These are phyloP conservation scores for Simalia tracyae DNA, from an alignment of 2,797 vertebrate genomes.

Conservation along the genomic window DNA sequence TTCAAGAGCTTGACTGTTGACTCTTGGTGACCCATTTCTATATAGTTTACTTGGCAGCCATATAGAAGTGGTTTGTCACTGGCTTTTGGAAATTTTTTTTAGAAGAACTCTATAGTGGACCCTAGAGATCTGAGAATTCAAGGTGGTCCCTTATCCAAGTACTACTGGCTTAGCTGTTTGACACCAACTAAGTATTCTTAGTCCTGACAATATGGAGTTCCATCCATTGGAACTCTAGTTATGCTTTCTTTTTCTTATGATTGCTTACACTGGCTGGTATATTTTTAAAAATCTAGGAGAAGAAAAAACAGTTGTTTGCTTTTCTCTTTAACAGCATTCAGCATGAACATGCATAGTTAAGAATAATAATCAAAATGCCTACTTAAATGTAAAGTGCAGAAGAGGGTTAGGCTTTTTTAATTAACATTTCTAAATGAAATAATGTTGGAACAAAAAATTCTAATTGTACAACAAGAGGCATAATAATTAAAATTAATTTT, in stretches of 20 bases:
- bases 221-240: not conserved
- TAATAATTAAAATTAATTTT: slow-evolving; percentile 34
- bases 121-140: no score
- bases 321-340: not conserved
- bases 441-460: slow-evolving; percentile 8
- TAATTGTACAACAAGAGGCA: slow-evolving; percentile 23
- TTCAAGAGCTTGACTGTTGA: not conserved
- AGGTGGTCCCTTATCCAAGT: no score
- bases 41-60: not conserved
- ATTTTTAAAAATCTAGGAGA: not conserved
- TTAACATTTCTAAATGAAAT: slow-evolving; percentile 31
- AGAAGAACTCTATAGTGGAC: not conserved
- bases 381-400: not conserved
- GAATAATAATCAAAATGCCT: not conserved
- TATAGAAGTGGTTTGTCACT: not conserved
- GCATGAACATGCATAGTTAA: not conserved
- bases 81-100: no score
- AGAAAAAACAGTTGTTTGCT: not conserved
- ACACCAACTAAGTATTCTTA: not conserved
- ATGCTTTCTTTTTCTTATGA: not conserved
- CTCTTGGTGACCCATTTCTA: not conserved
- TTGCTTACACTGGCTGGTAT: not conserved
- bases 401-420: slow-evolving; percentile 10
- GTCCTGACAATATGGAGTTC: not conserved
- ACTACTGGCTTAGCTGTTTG: no score